Conservation (phyloP, 2,797 vertebrate genomes). For the Nyctibius grandis region DNA sequence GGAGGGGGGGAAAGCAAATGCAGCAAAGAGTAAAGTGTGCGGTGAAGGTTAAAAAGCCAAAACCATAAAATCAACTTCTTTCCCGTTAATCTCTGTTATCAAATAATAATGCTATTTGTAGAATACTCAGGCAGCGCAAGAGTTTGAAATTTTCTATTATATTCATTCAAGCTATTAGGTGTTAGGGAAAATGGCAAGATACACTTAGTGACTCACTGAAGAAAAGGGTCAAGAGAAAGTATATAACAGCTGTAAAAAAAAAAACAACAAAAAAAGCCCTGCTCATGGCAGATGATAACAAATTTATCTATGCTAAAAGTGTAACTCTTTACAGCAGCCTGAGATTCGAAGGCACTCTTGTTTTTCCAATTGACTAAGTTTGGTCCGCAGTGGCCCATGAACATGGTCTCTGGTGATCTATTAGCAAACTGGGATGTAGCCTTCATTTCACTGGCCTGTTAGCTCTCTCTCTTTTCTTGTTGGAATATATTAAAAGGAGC, state of each 20-base stretch:
- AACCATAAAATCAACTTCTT: not conserved
- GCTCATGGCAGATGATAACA: conserved; percentile 59
- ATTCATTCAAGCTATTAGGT: conserved; percentile 1
- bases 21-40: not conserved
- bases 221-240: conserved; percentile 40
- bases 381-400: conserved; percentile 67
- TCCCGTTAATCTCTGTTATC: not conserved
- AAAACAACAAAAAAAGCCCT: not conserved
- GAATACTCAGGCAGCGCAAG: not conserved
- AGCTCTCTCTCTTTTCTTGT: conserved; percentile 66
- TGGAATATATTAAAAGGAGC: conserved; percentile 79
- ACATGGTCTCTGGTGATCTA: conserved; percentile 80
- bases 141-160: not conserved
- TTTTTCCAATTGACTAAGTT: conserved; percentile 72
- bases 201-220: not conserved
- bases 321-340: conserved; percentile 37
- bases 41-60: not conserved
- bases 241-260: not conserved
- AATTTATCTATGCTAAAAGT: conserved; percentile 69
- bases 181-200: not conserved
- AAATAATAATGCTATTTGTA: conserved; percentile 22
- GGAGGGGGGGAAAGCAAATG: not conserved
- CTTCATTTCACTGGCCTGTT: conserved; percentile 73
- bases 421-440: conserved; percentile 82
- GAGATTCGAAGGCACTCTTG: conserved; percentile 57